Evolutionary conservation across 2,113 vertebrate species (phyloP), one percentile per base, ranked within the genome.

Genomic region (Nothobranchius kuhntae): DNA sequence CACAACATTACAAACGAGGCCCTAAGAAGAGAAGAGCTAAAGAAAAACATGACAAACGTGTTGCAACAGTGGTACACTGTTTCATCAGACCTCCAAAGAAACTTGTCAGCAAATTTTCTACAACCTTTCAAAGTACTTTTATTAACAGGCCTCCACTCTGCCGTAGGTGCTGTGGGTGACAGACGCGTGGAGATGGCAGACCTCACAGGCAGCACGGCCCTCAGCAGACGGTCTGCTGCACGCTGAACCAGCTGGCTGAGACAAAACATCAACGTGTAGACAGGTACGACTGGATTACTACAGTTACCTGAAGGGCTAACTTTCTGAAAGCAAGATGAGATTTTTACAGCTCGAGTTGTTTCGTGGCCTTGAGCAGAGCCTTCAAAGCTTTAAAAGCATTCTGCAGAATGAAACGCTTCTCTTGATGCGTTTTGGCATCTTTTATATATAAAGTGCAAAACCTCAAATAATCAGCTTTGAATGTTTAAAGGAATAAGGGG

Each of bases 131-230:
- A 24, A 42, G 4, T 11, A 10, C 8, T 4, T 64, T n/a, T 21
- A 3, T 6, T 35, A 21, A 52, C 50, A 26, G 8, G 4, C 10
- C 60, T 3, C 58, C 15, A 35, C 24, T 65, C 45, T 77, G 42
- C 71, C n/a, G 1, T 63, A 86, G 85, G 67, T 75, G 65, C 64
- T 75, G 30, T 30, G 71, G 79, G 63, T 61, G 63, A 78, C 66
- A 57, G 63, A 58, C 36, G 72, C 58, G 52, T 73, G 77, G 73
- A 78, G 81, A 89, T 88, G 86, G 81, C 81, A 61, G 71, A 42
- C 51, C 63, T 57, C 38, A 53, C 71, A 26, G 65, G 53, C 58
- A 61, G 73, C 68, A 82, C 56, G 54, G 71, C 72, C 63, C 72
- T 65, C 60, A 78, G 72, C 57, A 61, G 72, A 71, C 61, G 21